Evolutionary conservation across 2,797 vertebrate genomes (phyloP).

Genomic region (Thunnus albacares): DNA sequence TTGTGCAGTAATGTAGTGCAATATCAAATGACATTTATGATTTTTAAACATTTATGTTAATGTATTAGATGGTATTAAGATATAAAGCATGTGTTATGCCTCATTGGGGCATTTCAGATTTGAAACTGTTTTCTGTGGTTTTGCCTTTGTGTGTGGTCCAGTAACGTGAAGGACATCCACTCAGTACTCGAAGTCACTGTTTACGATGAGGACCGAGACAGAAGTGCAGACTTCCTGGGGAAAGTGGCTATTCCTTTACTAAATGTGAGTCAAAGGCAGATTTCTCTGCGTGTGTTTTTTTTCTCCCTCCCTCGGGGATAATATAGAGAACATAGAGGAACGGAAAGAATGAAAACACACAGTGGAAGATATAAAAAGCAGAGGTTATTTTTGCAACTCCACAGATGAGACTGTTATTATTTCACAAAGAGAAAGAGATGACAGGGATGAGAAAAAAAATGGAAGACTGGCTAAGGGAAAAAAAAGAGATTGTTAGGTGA

Average conservation of each 20-base stretch:
- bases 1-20: slow-evolving; percentile 48
- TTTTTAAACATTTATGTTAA: slow-evolving; percentile 44
- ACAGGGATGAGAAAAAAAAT: slow-evolving; percentile 59
- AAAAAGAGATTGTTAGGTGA: slow-evolving; percentile 69
- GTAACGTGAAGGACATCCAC: slow-evolving; percentile 98
- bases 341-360: slow-evolving; percentile 69
- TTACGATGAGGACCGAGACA: slow-evolving; percentile 97
- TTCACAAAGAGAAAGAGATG: slow-evolving; percentile 73
- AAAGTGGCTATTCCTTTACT: slow-evolving; percentile 97
- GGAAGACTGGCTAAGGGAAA: slow-evolving; percentile 50
- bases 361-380: slow-evolving; percentile 79
- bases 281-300: slow-evolving; percentile 64
- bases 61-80: background rate
- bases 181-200: slow-evolving; percentile 97
- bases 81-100: background rate
- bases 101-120: slow-evolving; percentile 1
- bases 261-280: slow-evolving; percentile 91
- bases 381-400: slow-evolving; percentile 80
- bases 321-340: slow-evolving; percentile 66
- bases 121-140: slow-evolving; percentile 14
- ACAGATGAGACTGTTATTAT: slow-evolving; percentile 78
- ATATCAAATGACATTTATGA: slow-evolving; percentile 44
- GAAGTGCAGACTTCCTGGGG: slow-evolving; percentile 97
- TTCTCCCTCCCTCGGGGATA: slow-evolving; percentile 71
- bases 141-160: slow-evolving; percentile 80